These are phyloP conservation scores for Agrochola macilenta DNA, from an alignment of 2,888 invertebrate species.

Conservation along the genomic window DNA sequence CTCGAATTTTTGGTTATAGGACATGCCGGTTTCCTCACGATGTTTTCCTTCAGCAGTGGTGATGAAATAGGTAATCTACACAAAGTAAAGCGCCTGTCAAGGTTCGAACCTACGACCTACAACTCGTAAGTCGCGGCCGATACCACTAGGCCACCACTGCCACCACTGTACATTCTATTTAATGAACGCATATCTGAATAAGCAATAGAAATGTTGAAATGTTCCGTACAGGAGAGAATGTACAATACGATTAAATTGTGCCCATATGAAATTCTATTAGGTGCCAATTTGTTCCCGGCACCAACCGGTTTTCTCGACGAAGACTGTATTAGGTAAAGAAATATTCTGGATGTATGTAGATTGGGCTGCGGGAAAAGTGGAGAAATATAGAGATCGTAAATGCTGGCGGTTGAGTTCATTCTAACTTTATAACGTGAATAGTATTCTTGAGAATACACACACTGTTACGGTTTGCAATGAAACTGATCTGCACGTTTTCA, in stretches of 20 bases:
- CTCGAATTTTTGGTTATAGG: too few relatives aligned
- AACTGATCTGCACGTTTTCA: slow-evolving; percentile 4
- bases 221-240: slow-evolving; percentile 13
- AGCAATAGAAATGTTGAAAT: slow-evolving; percentile 34
- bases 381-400: slow-evolving; percentile 49
- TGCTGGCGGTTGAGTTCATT: slow-evolving; percentile 39
- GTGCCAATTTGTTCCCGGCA: slow-evolving; percentile 60
- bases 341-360: slow-evolving; percentile 57
- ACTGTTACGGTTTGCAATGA: slow-evolving; percentile 20
- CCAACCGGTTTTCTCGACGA: slow-evolving; percentile 50
- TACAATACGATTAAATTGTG: slow-evolving; percentile 60
- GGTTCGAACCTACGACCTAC: too few relatives aligned
- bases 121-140: too few relatives aligned
- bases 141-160: too few relatives aligned
- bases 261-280: slow-evolving; percentile 65
- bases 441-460: slow-evolving; percentile 18
- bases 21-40: too few relatives aligned
- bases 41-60: too few relatives aligned
- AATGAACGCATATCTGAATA: slow-evolving; percentile 52
- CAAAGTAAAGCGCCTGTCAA: too few relatives aligned
- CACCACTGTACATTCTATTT: slow-evolving; percentile 31
- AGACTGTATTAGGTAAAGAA: slow-evolving; percentile 62
- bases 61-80: too few relatives aligned
- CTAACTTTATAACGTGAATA: slow-evolving; percentile 28
- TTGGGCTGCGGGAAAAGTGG: slow-evolving; percentile 45